Conservation (phyloP, 2,888 invertebrate species). For the Cryptus armator region DNA sequence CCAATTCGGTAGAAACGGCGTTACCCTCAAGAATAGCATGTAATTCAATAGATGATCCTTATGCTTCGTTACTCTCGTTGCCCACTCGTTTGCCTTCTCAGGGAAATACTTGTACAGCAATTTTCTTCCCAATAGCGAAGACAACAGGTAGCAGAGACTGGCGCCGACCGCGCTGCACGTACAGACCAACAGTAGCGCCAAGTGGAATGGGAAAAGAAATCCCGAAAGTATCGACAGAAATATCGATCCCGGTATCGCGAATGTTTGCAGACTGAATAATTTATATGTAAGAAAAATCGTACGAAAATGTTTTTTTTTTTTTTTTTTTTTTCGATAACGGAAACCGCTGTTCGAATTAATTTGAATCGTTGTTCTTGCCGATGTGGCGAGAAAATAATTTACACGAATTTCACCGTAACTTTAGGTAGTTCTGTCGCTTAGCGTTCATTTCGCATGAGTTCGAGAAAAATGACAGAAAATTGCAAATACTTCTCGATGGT, state of each 20-base stretch:
- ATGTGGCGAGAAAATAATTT: too few species aligned
- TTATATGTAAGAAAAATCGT: constrained; percentile 70
- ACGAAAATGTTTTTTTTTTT: too few species aligned
- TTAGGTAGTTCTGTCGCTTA: too few species aligned
- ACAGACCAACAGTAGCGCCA: constrained; percentile 95
- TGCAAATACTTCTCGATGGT: too few species aligned
- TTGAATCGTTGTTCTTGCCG: too few species aligned
- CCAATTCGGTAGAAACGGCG: constrained; percentile 99
- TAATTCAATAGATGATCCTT: constrained; percentile 96
- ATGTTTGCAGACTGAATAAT: constrained; percentile 94
- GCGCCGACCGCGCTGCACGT: constrained; percentile 98
- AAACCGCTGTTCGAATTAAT: not conserved
- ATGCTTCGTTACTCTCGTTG: constrained; percentile 93
- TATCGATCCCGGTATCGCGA: constrained; percentile 99
- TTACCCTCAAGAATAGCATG: constrained; percentile 98
- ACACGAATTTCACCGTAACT: too few species aligned
- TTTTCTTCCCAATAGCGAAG: constrained; percentile 94
- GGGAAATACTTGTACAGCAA: constrained; percentile 96
- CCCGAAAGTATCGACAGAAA: constrained; percentile 99
- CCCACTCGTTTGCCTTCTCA: constrained; percentile 94
- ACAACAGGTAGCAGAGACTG: constrained; percentile 96
- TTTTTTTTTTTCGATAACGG: not conserved
- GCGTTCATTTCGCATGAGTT: too few species aligned
- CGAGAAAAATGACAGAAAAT: too few species aligned
- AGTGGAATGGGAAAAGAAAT: constrained; percentile 96